A percentile compares a stretch with the other conserved stretches of the same genome.
Conservation (phyloP, 2,113 vertebrate species). For the Cephalopholis sonnerati region DNA sequence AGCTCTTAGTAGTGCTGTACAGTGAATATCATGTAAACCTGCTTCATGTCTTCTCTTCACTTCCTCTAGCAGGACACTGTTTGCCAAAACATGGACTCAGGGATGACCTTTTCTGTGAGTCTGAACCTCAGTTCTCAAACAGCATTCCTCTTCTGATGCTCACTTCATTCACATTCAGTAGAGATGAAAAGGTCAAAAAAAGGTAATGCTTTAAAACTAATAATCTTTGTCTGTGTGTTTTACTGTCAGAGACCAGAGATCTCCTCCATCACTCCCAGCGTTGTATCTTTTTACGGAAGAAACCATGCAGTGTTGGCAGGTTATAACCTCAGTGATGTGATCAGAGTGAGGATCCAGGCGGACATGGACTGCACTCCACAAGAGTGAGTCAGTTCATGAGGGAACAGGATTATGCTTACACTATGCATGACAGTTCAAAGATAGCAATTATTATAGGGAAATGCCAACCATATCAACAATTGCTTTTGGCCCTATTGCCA, state of each 20-base stretch:
- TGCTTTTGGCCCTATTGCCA: too few relatives aligned
- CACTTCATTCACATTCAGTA: neutral
- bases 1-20: neutral
- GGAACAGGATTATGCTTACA: too few relatives aligned
- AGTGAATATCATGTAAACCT: neutral
- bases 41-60: neutral
- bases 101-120: slow-evolving; percentile 53
- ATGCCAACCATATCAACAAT: too few relatives aligned
- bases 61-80: slow-evolving; percentile 48
- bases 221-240: slow-evolving; percentile 49
- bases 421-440: too few relatives aligned
- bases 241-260: slow-evolving; percentile 84
- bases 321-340: slow-evolving; percentile 86
- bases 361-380: slow-evolving; percentile 81
- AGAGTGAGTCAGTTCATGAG: slow-evolving; percentile 66
- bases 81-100: slow-evolving; percentile 19
- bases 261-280: slow-evolving; percentile 84
- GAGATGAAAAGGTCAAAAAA: neutral
- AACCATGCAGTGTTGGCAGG: slow-evolving; percentile 87
- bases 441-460: too few relatives aligned
- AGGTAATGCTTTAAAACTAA: too few relatives aligned
- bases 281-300: slow-evolving; percentile 89
- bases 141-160: neutral
- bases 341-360: slow-evolving; percentile 85
- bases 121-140: neutral